Conservation (phyloP, 2,888 invertebrate genomes). For the Alloscopus bannaensis region DNA sequence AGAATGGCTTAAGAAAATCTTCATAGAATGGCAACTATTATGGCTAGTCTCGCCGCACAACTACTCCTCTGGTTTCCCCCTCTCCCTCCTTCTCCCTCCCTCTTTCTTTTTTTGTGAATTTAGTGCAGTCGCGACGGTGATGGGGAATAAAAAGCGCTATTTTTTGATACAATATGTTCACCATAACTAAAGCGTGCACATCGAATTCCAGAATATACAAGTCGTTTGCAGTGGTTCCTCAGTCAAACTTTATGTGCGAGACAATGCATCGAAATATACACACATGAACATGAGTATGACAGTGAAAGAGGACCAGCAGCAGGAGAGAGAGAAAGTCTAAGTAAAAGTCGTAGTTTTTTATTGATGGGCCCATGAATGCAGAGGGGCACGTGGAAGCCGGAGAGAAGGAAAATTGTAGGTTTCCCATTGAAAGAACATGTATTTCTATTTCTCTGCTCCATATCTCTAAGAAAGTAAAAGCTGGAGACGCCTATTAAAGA, state of each 20-base stretch:
- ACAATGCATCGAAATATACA: no score
- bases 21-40: slow-evolving; percentile 3
- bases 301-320: slow-evolving; percentile 5
- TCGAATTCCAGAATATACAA: no score
- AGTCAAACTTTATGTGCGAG: no score
- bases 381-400: neutral
- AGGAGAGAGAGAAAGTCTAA: neutral
- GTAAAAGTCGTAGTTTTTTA: slow-evolving; percentile 8
- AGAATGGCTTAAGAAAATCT: slow-evolving; percentile 22
- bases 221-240: no score
- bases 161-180: no score
- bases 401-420: slow-evolving; percentile 39
- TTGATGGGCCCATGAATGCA: slow-evolving; percentile 29
- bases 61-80: neutral
- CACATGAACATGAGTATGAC: neutral
- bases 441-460: slow-evolving; percentile 21
- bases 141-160: no score
- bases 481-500: slow-evolving; percentile 65
- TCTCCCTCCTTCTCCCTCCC: neutral
- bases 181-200: no score
- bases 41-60: neutral
- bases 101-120: neutral
- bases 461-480: slow-evolving; percentile 24
- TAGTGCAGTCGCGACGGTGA: no score
- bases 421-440: slow-evolving; percentile 31